A percentile compares a stretch with the other conserved stretches of the same genome.
These are phyloP conservation scores for Pilophorus perplexus DNA, from an alignment of 2,888 invertebrate species.

Conservation along the genomic window DNA sequence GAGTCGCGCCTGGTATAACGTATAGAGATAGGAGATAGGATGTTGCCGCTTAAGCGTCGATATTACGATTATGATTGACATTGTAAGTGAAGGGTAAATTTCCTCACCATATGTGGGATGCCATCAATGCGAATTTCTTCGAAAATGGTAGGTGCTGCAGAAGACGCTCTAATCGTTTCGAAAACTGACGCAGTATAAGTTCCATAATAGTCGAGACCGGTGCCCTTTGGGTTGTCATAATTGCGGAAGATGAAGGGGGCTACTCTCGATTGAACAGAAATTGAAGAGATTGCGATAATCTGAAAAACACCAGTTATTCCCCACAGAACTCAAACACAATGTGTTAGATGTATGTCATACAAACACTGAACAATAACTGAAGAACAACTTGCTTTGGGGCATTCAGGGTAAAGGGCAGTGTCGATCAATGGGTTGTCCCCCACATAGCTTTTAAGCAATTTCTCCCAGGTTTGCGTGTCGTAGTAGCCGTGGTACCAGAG, in stretches of 20 bases:
- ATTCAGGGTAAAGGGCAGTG: constrained; percentile 56
- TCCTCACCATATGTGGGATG: constrained; percentile 67
- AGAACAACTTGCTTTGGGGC: constrained; percentile 59
- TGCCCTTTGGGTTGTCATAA: constrained; percentile 70
- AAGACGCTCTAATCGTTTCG: constrained; percentile 84
- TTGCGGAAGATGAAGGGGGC: constrained; percentile 81
- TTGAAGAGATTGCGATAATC: constrained; percentile 75
- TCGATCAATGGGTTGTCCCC: constrained; percentile 63
- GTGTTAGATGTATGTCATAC: background rate
- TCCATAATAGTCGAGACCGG: constrained; percentile 70
- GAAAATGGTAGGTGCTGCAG: constrained; percentile 90
- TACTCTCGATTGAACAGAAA: constrained; percentile 70
- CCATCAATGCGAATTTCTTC: constrained; percentile 72
- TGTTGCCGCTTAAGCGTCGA: no score
- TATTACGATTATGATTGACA: no score
- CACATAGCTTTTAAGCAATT: constrained; percentile 65
- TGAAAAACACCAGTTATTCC: no score
- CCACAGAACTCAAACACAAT: background rate
- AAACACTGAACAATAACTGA: no score
- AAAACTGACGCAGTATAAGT: constrained; percentile 68
- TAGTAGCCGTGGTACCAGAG: constrained; percentile 88
- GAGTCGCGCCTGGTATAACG: no score
- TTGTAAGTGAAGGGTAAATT: no score
- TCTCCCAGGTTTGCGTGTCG: constrained; percentile 80
- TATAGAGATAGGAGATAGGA: no score